Conservation (phyloP, 2,113 vertebrate species). For the Crotophaga sulcirostris region DNA sequence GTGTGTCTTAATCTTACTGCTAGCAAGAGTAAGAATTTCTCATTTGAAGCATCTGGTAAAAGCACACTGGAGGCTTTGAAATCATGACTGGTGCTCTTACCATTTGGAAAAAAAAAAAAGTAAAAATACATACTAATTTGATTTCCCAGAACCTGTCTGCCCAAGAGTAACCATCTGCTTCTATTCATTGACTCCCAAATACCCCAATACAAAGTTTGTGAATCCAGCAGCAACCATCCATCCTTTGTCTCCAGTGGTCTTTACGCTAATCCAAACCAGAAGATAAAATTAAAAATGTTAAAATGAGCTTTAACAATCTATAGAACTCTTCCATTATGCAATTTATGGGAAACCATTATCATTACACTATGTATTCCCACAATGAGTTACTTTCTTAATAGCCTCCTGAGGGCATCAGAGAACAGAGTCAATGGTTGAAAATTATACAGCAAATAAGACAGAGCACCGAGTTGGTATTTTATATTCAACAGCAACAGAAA, state of each 20-base stretch:
- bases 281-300: neutral
- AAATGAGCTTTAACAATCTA: slow-evolving; percentile 24
- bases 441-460: neutral
- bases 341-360: slow-evolving; percentile 27
- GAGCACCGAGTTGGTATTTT: neutral
- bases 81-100: neutral
- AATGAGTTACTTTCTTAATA: slow-evolving; percentile 10
- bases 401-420: slow-evolving; percentile 38
- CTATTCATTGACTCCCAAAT: neutral
- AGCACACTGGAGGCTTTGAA: neutral
- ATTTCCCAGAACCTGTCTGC: slow-evolving; percentile 4
- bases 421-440: slow-evolving; percentile 1
- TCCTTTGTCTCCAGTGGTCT: neutral
- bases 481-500: slow-evolving; percentile 20
- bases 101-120: neutral
- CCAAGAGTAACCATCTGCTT: slow-evolving; percentile 35
- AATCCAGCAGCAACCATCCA: neutral
- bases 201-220: neutral
- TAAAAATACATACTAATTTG: neutral
- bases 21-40: neutral
- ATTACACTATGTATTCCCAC: neutral
- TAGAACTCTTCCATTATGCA: neutral
- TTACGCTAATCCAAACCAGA: neutral
- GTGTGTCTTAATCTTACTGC: neutral
- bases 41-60: neutral